Base-by-base conservation (phyloP, 2,113 vertebrate species). In the Cavia aperea region DNA sequence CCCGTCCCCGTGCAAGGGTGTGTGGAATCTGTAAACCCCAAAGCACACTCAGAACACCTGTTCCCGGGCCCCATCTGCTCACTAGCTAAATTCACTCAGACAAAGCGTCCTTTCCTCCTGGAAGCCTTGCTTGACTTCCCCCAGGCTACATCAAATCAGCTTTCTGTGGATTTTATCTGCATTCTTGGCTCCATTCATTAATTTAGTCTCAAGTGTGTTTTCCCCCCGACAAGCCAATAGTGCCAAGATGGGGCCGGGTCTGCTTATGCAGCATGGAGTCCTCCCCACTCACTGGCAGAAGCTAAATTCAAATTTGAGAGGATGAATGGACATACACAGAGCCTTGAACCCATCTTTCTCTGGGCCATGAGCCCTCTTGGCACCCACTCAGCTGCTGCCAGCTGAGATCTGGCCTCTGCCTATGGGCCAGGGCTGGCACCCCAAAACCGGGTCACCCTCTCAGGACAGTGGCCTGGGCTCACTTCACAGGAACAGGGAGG, bases 401-500 rank as follows among this genome's bases (percentile, higher is more conserved):
- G 23, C 51, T 54, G 36, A 49, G 56, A 15, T 23, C 51, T 19
- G 72, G 39, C 70, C 39, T 14, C 68, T 89, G 36, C 81, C 36
- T 3, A 18, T 11, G 51, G 62, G 19, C 31, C 1, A 2, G 5
- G 14, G 4, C 1, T 82, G 87, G 70, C 70, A 81, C 68, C 18
- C 23, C 31, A 31, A 56, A 13, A 16, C 14, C 56, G 3, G 6
- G 58, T 31, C 31, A 58, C n/a, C 72, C 36, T 49, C 21, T 79
- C 39, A 13, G 77, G 63, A 89, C 19, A 54, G 85, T 68, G 88
- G 72, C 88, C 85, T 39, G 33, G 7, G 78, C 68, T 75, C 70
- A 2, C 43, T 94, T 87, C 92, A 73, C 77, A 93, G 94, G 94
- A 94, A 58, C 56, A 24, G 2, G 29, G 29, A 85, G 5, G 31